Evolutionary conservation across 2,888 invertebrate species (phyloP).

Genomic region (Ecdyonurus torrentis): DNA sequence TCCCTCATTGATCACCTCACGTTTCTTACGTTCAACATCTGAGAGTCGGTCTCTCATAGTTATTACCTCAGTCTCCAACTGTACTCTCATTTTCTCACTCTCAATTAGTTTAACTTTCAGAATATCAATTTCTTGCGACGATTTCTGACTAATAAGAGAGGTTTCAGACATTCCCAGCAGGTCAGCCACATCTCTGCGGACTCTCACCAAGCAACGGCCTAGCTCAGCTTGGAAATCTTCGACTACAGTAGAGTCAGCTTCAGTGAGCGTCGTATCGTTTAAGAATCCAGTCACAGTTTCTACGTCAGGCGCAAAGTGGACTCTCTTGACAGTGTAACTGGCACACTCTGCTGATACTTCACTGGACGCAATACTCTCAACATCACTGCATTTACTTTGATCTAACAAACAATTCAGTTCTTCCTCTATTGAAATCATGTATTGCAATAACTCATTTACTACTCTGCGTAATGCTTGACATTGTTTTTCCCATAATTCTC

Average conservation of each 20-base stretch:
- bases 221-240: not conserved
- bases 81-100: not conserved
- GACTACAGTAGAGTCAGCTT: not conserved
- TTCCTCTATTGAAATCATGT: not conserved
- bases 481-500: not conserved
- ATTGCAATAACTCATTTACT: not conserved
- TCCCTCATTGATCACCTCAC: constrained; percentile 35
- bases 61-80: not conserved
- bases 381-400: not conserved
- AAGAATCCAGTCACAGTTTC: not conserved
- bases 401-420: not conserved
- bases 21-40: constrained; percentile 15
- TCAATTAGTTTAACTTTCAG: not conserved
- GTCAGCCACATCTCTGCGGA: not conserved
- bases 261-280: not conserved
- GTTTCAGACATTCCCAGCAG: not conserved
- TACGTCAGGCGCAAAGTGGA: not conserved
- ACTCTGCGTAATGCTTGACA: not conserved
- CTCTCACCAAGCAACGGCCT: not conserved
- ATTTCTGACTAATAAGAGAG: not conserved
- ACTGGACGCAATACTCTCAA: not conserved
- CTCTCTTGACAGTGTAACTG: not conserved
- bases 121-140: too few species aligned
- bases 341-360: not conserved
- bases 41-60: not conserved